Evolutionary conservation across 2,113 vertebrate genomes (phyloP), one percentile per base, ranked within the genome.

Genomic region (Daboia siamensis): DNA sequence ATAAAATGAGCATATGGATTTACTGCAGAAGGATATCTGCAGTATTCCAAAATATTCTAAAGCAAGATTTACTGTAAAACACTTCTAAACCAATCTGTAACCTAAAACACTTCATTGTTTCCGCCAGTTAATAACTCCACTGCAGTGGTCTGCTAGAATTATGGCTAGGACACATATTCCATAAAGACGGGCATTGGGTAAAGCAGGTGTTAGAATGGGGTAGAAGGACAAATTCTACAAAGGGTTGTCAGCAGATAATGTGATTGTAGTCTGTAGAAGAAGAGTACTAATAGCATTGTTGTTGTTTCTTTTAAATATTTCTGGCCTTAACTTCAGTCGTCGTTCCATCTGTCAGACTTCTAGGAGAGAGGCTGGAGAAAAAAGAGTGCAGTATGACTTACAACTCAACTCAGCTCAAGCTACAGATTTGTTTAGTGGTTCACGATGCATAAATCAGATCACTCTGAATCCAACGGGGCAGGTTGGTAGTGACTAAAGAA

Each of bases 11-110:
- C 21, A 8, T 87, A 92, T 33, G 24, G 33, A 88, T 87, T 90
- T 46, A 74, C 92, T 90, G 91, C 64, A 64, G 29, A 93, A 93
- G 64, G 90, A 95, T 92, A 92, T 51, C 92, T 46, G 87, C 90
- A 51, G 48, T 51, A 51, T 51, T 9, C 48, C 9, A 51, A 51
- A 51, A 51, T 51, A 51, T 51, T 93, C 5, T 86, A 92, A 92
- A 89, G 86, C 51, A 52, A 57, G 89, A 95, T 95, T 94, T 93
- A 94, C 91, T 93, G 93, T 94, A 93, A 93, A 3, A 4, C 46
- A 85, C 54, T 95, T 93, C 5, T 86, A 92, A 92, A 89, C 86
- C 51, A 52, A 64, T 90, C 95, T 95, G 94, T 93, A 94, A 91
- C 92, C 93, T 94, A 93, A 93, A 3, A 4, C 39, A 85, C 54